Evolutionary conservation across 92 coral and sea anemone genomes (phyloP), one percentile per base, ranked within the genome.

Genomic region (Galaxea fascicularis): DNA sequence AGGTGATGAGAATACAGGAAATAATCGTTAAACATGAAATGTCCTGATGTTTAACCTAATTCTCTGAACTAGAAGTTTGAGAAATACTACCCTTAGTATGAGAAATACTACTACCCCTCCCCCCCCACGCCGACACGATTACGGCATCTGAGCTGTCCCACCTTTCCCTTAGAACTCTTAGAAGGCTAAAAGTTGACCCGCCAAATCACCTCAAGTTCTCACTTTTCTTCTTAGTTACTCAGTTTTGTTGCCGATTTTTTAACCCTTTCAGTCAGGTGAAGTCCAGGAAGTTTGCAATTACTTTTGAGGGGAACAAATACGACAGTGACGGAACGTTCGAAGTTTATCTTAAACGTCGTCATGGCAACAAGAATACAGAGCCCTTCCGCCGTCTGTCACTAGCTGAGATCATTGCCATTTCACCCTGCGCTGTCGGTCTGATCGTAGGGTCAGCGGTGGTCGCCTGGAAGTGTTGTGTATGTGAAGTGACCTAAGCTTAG

Each of bases 401-500:
- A 10, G 25, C n/a, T 29, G 82, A 78, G 58, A 26, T 29, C 24
- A 64, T 64, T 41, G 57, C 82, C 9, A 78, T 78, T 45, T 60
- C 58, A 5, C 24, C 71, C 13, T 63, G 71, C 18, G 58, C 16
- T 0, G 22, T 25, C 7, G 18, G 25, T 25, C 24, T 29, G 41
- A 5, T 78, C 8, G 18, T 78, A 56, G 59, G 70, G 4, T 18
- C 82, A 24, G 60, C 39, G 58, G 59, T 78, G 57, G 26, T 63
- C 59, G 4, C 41, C 35, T 78, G 58, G 72, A 78, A 78, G 73
- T 64, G 26, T 25, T 46, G 11, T 24, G 72, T 78, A 46, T 5
- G 82, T 62, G 18, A 60, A 4, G 24, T 10, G 15, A 77, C 6
- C n/a, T n/a, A n/a, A n/a, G n/a, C n/a, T n/a, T n/a, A n/a, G 41